Percentiles rank a stretch among this genome's conserved stretches.
phyloP scores from a whole-genome alignment of 2,888 invertebrate species.

The Dasysyrphus albostriatus region DNA sequence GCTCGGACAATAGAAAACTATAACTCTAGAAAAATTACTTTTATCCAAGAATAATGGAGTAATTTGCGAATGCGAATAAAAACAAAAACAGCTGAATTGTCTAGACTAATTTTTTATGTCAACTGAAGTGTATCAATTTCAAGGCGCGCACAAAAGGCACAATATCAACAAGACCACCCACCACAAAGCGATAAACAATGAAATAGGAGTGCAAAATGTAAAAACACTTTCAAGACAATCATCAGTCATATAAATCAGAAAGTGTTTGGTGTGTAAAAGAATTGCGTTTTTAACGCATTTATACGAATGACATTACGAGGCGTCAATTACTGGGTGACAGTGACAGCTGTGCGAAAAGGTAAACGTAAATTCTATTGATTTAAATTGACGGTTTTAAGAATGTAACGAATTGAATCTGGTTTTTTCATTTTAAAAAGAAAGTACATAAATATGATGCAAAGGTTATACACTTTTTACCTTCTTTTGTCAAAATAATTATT shows the following conservation, averaged over 20 bases:
- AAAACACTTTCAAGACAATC: slow-evolving; percentile 39
- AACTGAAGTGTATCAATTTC: slow-evolving; percentile 34
- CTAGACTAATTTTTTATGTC: slow-evolving; percentile 53
- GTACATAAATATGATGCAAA: too few relatives aligned
- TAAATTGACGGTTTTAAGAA: neutral
- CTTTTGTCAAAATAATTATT: too few relatives aligned
- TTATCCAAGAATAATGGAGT: slow-evolving; percentile 22
- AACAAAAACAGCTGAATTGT: slow-evolving; percentile 29
- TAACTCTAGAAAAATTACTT: slow-evolving; percentile 2
- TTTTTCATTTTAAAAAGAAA: neutral
- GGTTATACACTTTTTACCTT: too few relatives aligned
- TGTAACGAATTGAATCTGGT: neutral
- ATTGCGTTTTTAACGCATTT: slow-evolving; percentile 26
- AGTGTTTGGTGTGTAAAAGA: slow-evolving; percentile 20
- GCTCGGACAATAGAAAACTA: slow-evolving; percentile 11
- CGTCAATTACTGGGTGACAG: slow-evolving; percentile 42
- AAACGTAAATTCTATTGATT: neutral
- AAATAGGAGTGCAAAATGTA: slow-evolving; percentile 29
- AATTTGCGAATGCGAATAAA: slow-evolving; percentile 38
- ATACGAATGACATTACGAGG: slow-evolving; percentile 18
- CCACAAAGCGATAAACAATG: slow-evolving; percentile 39
- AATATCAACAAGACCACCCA: neutral
- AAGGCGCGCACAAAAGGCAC: slow-evolving; percentile 1
- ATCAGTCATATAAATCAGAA: slow-evolving; percentile 60
- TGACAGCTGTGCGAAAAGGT: slow-evolving; percentile 2